Percentiles rank a stretch among this genome's conserved stretches.
These are phyloP conservation scores for Triplophysa yarkandensis DNA, from an alignment of 2,797 vertebrate genomes.

Conservation along the genomic window DNA sequence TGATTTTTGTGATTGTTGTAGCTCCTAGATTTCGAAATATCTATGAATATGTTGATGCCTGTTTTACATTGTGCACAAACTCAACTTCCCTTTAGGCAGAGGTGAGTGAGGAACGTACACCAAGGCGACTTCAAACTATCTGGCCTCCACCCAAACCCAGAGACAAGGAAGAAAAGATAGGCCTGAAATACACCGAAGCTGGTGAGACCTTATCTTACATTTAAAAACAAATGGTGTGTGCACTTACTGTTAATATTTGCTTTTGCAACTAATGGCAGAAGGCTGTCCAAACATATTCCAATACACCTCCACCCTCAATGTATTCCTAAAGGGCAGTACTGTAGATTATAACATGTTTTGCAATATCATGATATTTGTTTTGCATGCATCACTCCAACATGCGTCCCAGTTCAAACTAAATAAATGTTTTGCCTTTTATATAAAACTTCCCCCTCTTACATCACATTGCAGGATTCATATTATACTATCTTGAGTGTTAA, in stretches of 20 bases:
- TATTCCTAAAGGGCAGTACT: conserved; percentile 26
- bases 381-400: not conserved
- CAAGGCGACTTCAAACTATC: conserved; percentile 89
- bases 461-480: not conserved
- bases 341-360: conserved; percentile 5
- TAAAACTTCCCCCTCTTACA: not conserved
- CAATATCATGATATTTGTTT: conserved; percentile 6
- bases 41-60: not conserved
- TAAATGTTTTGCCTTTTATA: conserved; percentile 8
- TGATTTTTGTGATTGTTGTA: too few species aligned
- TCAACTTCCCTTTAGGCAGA: conserved; percentile 25
- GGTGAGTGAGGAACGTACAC: conserved; percentile 89
- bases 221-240: conserved; percentile 8
- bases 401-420: not conserved
- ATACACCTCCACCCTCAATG: conserved; percentile 63
- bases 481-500: conserved; percentile 39
- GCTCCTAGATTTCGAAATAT: not conserved
- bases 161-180: conserved; percentile 87
- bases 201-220: conserved; percentile 70
- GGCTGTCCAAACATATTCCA: conserved; percentile 50
- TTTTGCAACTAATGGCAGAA: conserved; percentile 38
- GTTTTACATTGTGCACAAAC: conserved; percentile 10
- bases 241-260: conserved; percentile 63
- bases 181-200: conserved; percentile 97
- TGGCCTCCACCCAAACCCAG: conserved; percentile 91